Evolutionary conservation across 30 jellyfish, hydroid and myxozoan species (phyloP).

Genomic region (Aurelia aurita): DNA sequence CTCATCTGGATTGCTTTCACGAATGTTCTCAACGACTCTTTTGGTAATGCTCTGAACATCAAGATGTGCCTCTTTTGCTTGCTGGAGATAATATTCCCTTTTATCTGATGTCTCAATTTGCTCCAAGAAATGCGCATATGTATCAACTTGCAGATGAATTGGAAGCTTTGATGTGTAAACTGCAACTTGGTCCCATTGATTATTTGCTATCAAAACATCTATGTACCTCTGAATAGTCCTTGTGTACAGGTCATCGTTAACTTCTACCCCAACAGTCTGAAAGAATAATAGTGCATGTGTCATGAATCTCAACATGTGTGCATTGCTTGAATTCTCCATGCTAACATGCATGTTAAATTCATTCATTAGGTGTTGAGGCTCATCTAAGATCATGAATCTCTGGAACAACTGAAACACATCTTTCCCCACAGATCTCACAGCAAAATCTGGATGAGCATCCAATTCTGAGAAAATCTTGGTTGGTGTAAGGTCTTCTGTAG

Average conservation of each 20-base stretch:
- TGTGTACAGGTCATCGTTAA: slow-evolving; percentile 42
- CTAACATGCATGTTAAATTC: slow-evolving; percentile 18
- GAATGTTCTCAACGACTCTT: slow-evolving; percentile 81
- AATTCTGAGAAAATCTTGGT: slow-evolving; percentile 67
- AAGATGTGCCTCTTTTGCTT: slow-evolving; percentile 77
- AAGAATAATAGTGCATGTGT: slow-evolving; percentile 53
- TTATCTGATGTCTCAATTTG: slow-evolving; percentile 43
- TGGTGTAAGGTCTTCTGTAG: slow-evolving; percentile 59
- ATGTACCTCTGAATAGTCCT: slow-evolving; percentile 41
- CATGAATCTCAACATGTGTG: slow-evolving; percentile 56
- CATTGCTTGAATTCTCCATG: background rate
- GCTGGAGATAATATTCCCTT: slow-evolving; percentile 59
- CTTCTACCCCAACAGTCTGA: slow-evolving; percentile 59
- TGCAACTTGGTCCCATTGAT: slow-evolving; percentile 79
- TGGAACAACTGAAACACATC: slow-evolving; percentile 73
- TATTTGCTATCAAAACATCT: slow-evolving; percentile 50
- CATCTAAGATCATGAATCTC: slow-evolving; percentile 73
- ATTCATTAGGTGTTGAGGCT: slow-evolving; percentile 46
- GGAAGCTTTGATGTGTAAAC: slow-evolving; percentile 86
- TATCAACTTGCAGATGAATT: slow-evolving; percentile 70
- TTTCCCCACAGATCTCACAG: slow-evolving; percentile 59
- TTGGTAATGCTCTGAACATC: slow-evolving; percentile 78
- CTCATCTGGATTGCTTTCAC: slow-evolving; percentile 68
- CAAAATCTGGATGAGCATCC: slow-evolving; percentile 57
- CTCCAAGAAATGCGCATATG: slow-evolving; percentile 76